Evolutionary conservation across 2,797 vertebrate genomes (phyloP).

Genomic region (Schizopygopsis pylzovi): DNA sequence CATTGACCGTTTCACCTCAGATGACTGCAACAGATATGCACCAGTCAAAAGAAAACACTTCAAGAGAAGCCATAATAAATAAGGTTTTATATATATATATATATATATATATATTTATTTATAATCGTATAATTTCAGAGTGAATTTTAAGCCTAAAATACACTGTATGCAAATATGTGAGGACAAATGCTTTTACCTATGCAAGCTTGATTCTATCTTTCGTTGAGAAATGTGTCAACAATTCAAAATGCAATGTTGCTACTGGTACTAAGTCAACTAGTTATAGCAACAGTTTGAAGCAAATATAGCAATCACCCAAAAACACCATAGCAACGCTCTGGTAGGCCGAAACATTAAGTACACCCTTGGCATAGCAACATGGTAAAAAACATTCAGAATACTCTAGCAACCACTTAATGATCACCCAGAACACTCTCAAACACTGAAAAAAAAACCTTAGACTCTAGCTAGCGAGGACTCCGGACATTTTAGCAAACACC

Average conservation of each 20-base stretch:
- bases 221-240: not conserved
- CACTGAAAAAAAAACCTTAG: not conserved
- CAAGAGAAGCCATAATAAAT: not conserved
- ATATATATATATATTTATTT: no score
- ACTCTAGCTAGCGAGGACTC: no score
- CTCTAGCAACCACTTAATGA: no score
- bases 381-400: not conserved
- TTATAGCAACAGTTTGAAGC: not conserved
- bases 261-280: not conserved
- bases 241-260: not conserved
- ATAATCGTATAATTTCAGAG: not conserved
- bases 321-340: not conserved
- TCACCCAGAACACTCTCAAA: not conserved
- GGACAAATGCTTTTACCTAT: not conserved
- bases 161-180: not conserved
- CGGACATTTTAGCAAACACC: not conserved
- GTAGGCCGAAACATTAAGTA: not conserved
- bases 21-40: not conserved
- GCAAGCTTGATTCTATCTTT: not conserved
- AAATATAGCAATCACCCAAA: slow-evolving; percentile 4
- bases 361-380: not conserved
- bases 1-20: not conserved
- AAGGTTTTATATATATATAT: not conserved
- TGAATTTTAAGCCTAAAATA: not conserved
- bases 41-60: not conserved